Percentiles rank a stretch among this genome's conserved stretches.
Conservation (phyloP, 2,888 invertebrate genomes). For the Lithophane semibrunnea region DNA sequence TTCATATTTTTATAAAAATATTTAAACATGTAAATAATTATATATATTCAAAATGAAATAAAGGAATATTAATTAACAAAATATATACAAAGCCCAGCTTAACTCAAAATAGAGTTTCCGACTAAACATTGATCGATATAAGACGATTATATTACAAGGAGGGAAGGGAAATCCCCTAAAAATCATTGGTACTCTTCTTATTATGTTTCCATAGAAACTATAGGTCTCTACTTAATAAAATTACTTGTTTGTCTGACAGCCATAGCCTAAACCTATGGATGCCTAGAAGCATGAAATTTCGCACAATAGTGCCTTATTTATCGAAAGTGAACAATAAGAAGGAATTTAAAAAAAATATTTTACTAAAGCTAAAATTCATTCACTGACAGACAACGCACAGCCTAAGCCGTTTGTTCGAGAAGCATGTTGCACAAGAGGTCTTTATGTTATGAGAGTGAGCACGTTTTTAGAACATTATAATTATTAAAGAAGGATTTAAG, state of each 20-base stretch:
- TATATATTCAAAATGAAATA: too few relatives aligned
- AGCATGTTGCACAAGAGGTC: neutral
- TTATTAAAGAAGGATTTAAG: too few relatives aligned
- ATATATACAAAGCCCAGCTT: neutral
- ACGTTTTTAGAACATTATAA: too few relatives aligned
- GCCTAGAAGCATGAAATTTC: neutral
- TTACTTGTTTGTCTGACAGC: neutral
- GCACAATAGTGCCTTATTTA: neutral
- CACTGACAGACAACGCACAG: neutral
- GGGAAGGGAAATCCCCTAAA: neutral
- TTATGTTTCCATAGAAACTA: neutral
- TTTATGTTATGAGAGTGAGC: neutral
- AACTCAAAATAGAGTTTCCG: neutral
- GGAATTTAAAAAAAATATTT: too few relatives aligned
- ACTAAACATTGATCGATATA: neutral
- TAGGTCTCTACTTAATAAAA: neutral
- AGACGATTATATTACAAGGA: constrained; percentile 7
- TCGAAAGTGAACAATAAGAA: neutral
- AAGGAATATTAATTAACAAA: neutral
- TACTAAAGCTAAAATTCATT: too few relatives aligned
- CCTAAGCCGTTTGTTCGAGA: neutral
- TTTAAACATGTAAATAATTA: too few relatives aligned
- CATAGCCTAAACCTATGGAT: neutral
- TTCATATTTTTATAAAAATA: too few relatives aligned
- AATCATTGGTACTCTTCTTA: neutral